Percentiles rank a stretch among this genome's conserved stretches.
phyloP scores from a whole-genome alignment of 2,888 invertebrate genomes.

The Eumacrocentrus americanus region DNA sequence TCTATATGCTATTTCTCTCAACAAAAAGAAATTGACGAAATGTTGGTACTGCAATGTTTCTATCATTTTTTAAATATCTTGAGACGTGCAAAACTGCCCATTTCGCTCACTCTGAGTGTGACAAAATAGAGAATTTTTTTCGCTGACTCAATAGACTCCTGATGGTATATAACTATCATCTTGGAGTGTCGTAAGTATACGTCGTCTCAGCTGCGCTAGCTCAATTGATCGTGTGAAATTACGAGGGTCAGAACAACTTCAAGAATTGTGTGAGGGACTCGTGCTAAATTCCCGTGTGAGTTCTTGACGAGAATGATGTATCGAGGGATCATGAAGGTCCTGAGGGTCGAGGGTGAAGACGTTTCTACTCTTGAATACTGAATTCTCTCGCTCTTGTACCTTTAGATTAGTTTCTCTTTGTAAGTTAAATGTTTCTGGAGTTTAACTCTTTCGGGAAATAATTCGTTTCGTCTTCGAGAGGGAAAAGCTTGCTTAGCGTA shows the following conservation, averaged over 20 bases:
- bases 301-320: background rate
- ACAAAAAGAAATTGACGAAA: background rate
- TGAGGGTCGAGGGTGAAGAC: background rate
- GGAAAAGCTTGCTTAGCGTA: background rate
- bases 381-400: background rate
- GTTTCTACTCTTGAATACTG: background rate
- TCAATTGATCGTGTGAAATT: too few species aligned
- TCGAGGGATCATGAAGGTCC: slow-evolving; percentile 1
- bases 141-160: background rate
- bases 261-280: too few species aligned
- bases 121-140: slow-evolving; percentile 4
- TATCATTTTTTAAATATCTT: too few species aligned
- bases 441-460: slow-evolving; percentile 4
- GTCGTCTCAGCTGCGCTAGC: too few species aligned
- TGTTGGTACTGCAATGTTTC: too few species aligned
- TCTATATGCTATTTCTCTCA: too few species aligned
- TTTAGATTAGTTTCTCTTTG: background rate
- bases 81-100: background rate
- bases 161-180: too few species aligned
- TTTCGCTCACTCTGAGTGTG: background rate
- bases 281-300: background rate
- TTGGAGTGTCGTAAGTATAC: too few species aligned
- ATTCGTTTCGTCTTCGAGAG: background rate
- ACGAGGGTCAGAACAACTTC: too few species aligned
- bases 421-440: background rate